Base-by-base conservation (phyloP, 2,113 vertebrate genomes). In the Ancistrus triradiatus region DNA sequence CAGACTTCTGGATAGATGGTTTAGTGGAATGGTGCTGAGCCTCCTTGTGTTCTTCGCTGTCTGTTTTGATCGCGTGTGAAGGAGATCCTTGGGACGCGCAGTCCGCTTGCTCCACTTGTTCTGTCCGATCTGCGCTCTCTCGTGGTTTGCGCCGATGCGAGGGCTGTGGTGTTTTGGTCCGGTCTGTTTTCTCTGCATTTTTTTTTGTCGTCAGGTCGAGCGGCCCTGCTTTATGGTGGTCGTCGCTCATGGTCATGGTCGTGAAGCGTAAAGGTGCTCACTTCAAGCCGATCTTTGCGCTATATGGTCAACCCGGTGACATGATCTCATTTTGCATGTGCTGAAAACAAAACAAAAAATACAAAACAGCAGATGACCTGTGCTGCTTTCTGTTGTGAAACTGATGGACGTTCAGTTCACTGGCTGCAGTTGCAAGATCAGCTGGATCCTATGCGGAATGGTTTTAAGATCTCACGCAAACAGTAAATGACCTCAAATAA, bases 161-260 rank as follows among this genome's bases (percentile, higher is more conserved):
- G 66, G 37, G 53, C 43, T 37, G 27, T 59, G 19, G 57, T 65
- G 35, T 48, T 63, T 66, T 49, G 68, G n/a, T 60, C 57, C 27
- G 53, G 11, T 56, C 49, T 48, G 42, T 28, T 31, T 3, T 31
- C 27, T 31, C 27, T 31, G 27, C n/a, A n/a, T n/a, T n/a, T n/a
- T n/a, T n/a, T 31, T 31, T 31, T 3, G 27, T 31, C 27, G 27
- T 76, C 55, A 89, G 72, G 74, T 89, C 88, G 79, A 89, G 81
- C 64, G 88, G 88, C 37, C 68, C 15, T 60, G 79, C 70, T 10
- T 66, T 73, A 70, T 74, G 71, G 57, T 77, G 80, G 51, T 77
- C 69, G 55, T 68, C 68, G 70, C 84, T 81, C 85, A 85, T 88
- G 58, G 84, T 87, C 83, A 84, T 85, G 63, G 62, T 76, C 67